Conservation (phyloP, 2,888 invertebrate genomes). For the Eucera pruinosa region DNA sequence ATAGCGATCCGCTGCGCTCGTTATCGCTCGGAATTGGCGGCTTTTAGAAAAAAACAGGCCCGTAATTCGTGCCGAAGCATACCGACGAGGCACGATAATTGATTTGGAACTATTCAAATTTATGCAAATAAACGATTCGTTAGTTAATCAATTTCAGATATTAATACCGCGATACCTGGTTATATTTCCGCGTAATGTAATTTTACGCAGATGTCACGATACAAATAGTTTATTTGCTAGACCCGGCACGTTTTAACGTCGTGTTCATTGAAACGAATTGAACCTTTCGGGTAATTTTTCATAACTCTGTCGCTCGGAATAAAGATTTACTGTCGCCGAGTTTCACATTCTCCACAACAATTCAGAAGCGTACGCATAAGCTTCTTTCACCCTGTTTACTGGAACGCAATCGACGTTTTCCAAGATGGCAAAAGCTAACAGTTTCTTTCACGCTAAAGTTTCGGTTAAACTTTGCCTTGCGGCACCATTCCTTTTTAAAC, state of each 20-base stretch:
- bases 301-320: neutral
- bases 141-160: constrained; percentile 20
- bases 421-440: neutral
- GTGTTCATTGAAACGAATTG: neutral
- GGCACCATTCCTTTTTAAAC: too few species aligned
- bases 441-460: neutral
- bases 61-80: neutral
- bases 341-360: too few species aligned
- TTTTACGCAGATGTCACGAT: neutral
- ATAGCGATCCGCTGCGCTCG: neutral
- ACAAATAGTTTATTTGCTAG: neutral
- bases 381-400: neutral
- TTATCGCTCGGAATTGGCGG: constrained; percentile 13
- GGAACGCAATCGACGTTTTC: neutral
- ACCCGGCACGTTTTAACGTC: neutral
- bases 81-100: constrained; percentile 8
- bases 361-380: too few species aligned
- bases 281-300: neutral
- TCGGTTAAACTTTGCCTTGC: too few species aligned
- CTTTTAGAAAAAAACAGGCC: neutral
- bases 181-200: constrained; percentile 19
- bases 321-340: neutral
- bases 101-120: constrained; percentile 27
- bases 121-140: constrained; percentile 12
- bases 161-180: constrained; percentile 12